phyloP scores from a whole-genome alignment of 1,140 invertebrate species.

The Bombyx mandarina region DNA sequence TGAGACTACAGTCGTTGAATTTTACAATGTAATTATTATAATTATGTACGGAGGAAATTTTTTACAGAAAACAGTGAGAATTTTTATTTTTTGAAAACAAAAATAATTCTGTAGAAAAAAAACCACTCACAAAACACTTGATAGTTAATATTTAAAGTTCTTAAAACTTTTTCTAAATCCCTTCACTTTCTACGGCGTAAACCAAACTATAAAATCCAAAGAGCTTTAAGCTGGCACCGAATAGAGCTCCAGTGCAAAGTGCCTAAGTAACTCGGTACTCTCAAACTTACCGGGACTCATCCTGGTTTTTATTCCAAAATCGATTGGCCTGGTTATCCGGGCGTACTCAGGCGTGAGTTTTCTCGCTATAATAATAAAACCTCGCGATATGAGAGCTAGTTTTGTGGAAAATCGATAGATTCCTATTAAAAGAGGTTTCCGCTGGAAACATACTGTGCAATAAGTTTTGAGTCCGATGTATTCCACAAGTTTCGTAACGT shows the following conservation, averaged over 20 bases:
- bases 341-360: conserved; percentile 16
- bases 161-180: too few species aligned
- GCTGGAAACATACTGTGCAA: background rate
- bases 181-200: too few species aligned
- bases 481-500: too few species aligned
- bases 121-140: too few species aligned
- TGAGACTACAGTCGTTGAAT: too few species aligned
- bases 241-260: conserved; percentile 10
- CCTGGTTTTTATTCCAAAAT: conserved; percentile 19
- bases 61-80: too few species aligned
- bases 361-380: conserved; percentile 19
- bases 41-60: too few species aligned
- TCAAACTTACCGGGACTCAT: conserved; percentile 11
- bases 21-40: too few species aligned
- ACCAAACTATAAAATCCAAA: background rate
- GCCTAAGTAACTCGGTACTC: conserved; percentile 11
- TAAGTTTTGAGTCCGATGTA: background rate
- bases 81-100: too few species aligned
- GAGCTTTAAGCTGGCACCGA: conserved; percentile 8
- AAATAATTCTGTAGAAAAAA: too few species aligned
- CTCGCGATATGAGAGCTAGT: conserved; percentile 12
- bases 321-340: conserved; percentile 17
- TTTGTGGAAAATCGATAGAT: conserved; percentile 13
- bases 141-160: too few species aligned
- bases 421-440: conserved; percentile 15